Percentiles rank a stretch among this genome's conserved stretches.
These are phyloP conservation scores for Stichodactyla helianthus DNA, from an alignment of 64 coral and sea anemone genomes.

Conservation along the genomic window DNA sequence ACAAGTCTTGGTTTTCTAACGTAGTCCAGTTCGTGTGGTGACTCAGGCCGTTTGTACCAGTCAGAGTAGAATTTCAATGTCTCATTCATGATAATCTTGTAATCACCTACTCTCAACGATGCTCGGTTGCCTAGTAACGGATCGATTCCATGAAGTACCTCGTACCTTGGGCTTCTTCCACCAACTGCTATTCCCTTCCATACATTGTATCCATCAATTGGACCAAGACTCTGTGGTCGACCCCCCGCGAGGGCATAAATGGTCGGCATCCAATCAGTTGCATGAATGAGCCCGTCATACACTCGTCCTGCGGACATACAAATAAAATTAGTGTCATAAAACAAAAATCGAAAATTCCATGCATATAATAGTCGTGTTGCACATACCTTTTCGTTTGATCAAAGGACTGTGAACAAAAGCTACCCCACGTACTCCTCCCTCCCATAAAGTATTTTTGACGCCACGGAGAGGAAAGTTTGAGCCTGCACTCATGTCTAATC, in stretches of 20 bases:
- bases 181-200: slow-evolving; percentile 77
- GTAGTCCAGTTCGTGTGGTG: slow-evolving; percentile 55
- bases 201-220: slow-evolving; percentile 78
- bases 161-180: slow-evolving; percentile 67
- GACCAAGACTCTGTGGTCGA: slow-evolving; percentile 19
- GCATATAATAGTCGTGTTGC: not conserved
- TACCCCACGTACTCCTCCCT: slow-evolving; percentile 85
- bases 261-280: slow-evolving; percentile 79
- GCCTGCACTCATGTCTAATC: slow-evolving; percentile 77
- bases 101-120: slow-evolving; percentile 86
- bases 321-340: not conserved
- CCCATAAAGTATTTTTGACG: slow-evolving; percentile 88
- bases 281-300: slow-evolving; percentile 73
- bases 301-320: slow-evolving; percentile 60
- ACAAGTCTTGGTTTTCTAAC: slow-evolving; percentile 51
- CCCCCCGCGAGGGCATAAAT: slow-evolving; percentile 64
- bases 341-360: not conserved
- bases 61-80: slow-evolving; percentile 78
- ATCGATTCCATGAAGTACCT: slow-evolving; percentile 91
- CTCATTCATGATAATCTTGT: slow-evolving; percentile 92
- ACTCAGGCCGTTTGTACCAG: slow-evolving; percentile 83
- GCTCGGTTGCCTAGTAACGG: slow-evolving; percentile 67
- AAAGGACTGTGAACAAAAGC: slow-evolving; percentile 88
- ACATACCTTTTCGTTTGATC: slow-evolving; percentile 75
- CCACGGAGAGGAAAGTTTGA: slow-evolving; percentile 91